Base-by-base conservation (phyloP, 1,140 invertebrate species). In the Gryllus bimaculatus region DNA sequence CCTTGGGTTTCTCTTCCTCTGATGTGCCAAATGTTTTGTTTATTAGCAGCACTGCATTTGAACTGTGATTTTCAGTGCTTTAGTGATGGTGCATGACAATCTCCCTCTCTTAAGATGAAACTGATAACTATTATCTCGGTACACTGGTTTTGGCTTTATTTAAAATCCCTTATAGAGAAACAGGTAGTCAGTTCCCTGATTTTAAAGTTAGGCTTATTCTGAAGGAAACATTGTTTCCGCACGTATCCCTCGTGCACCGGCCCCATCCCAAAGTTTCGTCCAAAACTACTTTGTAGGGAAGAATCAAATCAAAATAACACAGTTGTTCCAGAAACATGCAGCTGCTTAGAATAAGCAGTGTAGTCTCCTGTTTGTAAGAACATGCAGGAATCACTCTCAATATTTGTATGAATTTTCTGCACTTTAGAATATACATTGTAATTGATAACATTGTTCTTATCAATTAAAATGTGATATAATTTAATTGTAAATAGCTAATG, bases 401-500 rank as follows among this genome's bases (percentile, higher is more conserved):
- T 21, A 47, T 79, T 79, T 79, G 74, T 79, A 79, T 47, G 75
- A 79, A 79, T 76, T 49, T 79, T 75, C 78, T 79, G 78, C 78
- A 79, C 78, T 75, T 73, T 79, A 80, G 79, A 78, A 78, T 78
- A 48, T n/a, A 66, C 79, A 76, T 79, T 54, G 75, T 79, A 39
- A 79, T 77, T 49, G 49, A 79, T 79, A 77, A 77, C 49, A 66
- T 73, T 66, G 79, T 80, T 49, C 79, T 78, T 75, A 78, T 80
- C 76, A 81, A 80, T 79, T 81, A 79, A 78, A 81, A 81, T 78
- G 76, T 74, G 80, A 78, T 75, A 74, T 47, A 78, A 54, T 78
- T 78, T 66, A 80, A 80, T n/a, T 82, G 81, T 82, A 82, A 75
- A 82, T 82, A 82, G 80, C 81, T 49, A 79, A 81, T 83, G 81